Evolutionary conservation across 1,140 invertebrate species (phyloP), one percentile per base, ranked within the genome.

Genomic region (Marisa cornuarietis): DNA sequence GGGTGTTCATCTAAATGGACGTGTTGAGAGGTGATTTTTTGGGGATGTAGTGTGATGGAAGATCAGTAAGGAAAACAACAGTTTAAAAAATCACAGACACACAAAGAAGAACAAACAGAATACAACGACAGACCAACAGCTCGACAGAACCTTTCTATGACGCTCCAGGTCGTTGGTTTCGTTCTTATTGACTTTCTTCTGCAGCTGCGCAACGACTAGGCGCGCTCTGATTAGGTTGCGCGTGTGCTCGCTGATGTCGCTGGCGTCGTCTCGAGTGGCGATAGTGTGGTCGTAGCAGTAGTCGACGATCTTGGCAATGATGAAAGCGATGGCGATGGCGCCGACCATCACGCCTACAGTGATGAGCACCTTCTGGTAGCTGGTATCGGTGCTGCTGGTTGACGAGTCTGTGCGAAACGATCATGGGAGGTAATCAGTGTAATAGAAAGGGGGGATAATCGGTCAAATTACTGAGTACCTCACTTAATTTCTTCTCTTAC

Each of bases 201-300:
- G 62, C 52, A 82, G 79, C 61, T 82, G 65, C 22, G 76, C 78
- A 24, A 86, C 76, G 31, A 83, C 82, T 31, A 87, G 42, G 74
- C 84, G 74, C n/a, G 82, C 80, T 4, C 81, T 79, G 31, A 87
- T 82, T 18, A 87, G 51, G 14, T 84, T 72, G 75, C 82, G 79
- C 51, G 86, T 87, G 76, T 84, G 74, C 71, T 87, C 86, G 62
- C 83, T 84, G 58, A 87, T 82, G 61, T 84, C 85, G 69, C 82
- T 86, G 54, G 81, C 81, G 71, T 84, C 82, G 72, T 86, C 84
- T 16, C 78, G 78, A 16, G 83, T 51, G 22, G 79, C 72, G 8
- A 78, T 49, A 49, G 26, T 63, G 18, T 75, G 79, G 49, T 87
- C 83, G 79, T 84, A 82, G 76, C 84, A 87, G 49, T 73, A 81